phyloP scores from a whole-genome alignment of 2,888 invertebrate genomes.

The Andrena trimmerana region DNA sequence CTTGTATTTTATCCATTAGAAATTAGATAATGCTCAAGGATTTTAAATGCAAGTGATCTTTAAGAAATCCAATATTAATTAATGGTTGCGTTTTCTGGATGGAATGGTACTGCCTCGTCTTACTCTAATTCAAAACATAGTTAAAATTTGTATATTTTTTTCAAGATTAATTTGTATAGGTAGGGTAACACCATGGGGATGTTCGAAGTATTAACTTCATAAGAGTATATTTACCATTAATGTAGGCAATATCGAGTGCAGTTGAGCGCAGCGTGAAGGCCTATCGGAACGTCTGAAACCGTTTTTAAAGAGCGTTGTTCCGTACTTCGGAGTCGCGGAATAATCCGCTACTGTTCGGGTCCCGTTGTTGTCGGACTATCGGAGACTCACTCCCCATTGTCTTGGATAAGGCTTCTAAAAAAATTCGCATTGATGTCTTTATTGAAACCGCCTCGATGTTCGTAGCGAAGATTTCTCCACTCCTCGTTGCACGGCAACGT shows the following conservation, averaged over 20 bases:
- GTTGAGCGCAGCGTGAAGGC: constrained; percentile 5
- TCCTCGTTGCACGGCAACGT: neutral
- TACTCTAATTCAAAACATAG: too few species aligned
- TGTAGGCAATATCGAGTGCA: constrained; percentile 11
- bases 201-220: constrained; percentile 9
- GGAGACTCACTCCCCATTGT: constrained; percentile 53
- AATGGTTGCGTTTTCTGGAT: too few species aligned
- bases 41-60: too few species aligned
- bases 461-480: neutral
- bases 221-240: too few species aligned
- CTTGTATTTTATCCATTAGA: too few species aligned
- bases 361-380: constrained; percentile 58
- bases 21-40: too few species aligned
- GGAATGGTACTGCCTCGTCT: too few species aligned
- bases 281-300: constrained; percentile 24
- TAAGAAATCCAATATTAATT: too few species aligned
- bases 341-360: constrained; percentile 56
- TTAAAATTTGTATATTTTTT: neutral
- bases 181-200: too few species aligned
- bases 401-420: constrained; percentile 46
- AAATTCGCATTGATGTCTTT: constrained; percentile 55
- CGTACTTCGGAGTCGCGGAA: constrained; percentile 39
- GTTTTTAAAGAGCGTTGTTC: constrained; percentile 50
- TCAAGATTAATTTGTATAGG: neutral
- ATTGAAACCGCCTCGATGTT: constrained; percentile 41